Evolutionary conservation across 2,113 vertebrate genomes (phyloP).

Genomic region (Pangasianodon hypophthalmus): DNA sequence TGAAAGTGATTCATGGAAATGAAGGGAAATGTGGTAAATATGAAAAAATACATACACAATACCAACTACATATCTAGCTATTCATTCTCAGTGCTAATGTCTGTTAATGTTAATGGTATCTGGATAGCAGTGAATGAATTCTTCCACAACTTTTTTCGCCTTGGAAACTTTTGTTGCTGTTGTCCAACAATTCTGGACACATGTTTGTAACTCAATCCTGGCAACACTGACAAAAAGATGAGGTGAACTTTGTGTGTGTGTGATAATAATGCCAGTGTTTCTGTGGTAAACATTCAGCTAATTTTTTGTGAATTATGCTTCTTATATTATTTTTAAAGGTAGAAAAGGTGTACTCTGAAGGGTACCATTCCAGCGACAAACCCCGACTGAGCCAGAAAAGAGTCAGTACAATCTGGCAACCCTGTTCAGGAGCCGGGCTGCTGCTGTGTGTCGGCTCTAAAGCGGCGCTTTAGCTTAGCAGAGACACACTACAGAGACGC

Average conservation of each 20-base stretch:
- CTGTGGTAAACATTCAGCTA: background rate
- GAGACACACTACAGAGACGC: background rate
- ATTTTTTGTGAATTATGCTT: background rate
- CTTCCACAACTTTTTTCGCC: background rate
- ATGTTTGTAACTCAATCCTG: too few species aligned
- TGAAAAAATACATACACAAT: background rate
- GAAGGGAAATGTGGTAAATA: background rate
- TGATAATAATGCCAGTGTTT: background rate
- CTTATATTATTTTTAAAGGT: background rate
- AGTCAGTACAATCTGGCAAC: conserved; percentile 7
- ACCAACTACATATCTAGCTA: background rate
- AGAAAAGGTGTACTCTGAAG: background rate
- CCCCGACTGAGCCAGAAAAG: background rate
- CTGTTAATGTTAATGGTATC: background rate
- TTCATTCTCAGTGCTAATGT: background rate
- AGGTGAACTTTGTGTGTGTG: background rate
- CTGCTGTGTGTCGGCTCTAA: conserved; percentile 8
- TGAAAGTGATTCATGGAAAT: background rate
- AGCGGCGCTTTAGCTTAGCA: background rate
- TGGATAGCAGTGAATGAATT: background rate
- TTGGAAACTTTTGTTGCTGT: background rate
- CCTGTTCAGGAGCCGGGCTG: background rate
- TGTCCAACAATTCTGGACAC: background rate
- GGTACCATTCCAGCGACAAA: background rate
- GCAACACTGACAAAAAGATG: background rate